Base-by-base conservation (phyloP, 2,888 invertebrate genomes). In the Troides oblongomaculatus region DNA sequence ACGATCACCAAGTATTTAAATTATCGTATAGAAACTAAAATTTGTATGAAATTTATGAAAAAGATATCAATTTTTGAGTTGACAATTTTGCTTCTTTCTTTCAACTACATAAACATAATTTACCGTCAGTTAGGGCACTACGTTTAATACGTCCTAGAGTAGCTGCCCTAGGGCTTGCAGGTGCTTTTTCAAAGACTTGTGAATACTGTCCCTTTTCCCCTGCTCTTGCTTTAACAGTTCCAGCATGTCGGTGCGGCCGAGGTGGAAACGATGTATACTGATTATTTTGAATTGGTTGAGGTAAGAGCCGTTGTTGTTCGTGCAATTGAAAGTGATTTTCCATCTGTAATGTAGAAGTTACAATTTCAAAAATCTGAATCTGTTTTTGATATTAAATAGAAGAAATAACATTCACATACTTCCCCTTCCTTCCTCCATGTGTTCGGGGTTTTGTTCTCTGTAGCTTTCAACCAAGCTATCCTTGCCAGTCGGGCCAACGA, bases 401-500 rank as follows among this genome's bases (percentile, higher is more conserved):
- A 8, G 10, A 7, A 39, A 39, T 10, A 39, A 7, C n/a, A 36
- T 57, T 21, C 36, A 23, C 75, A 75, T 68, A 90, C 92, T 81
- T 92, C 92, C 3, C 82, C 85, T 66, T 91, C 91, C 70, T 90
- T 92, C 43, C 86, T 85, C 92, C 91, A 91, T 1, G 84, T 83
- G 50, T 84, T 89, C 56, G 91, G 85, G 64, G 84, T 84, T 85
- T 90, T 91, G 72, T 88, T 85, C 70, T 85, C 89, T 1, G 90
- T 90, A 0, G 89, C 86, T 60, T 80, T 84, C 23, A 91, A 75
- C 88, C 91, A 90, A 0, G 96, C 95, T 80, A 95, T 94, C 76
- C 95, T 94, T 71, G 97, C 95, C 17, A 95, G 94, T 64, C 95
- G 94, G 12, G 97, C 97, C 79, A 98, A 92, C 36, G 97, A 93